Base-by-base conservation (phyloP, 2,888 invertebrate genomes). In the Brachylomia viminalis region DNA sequence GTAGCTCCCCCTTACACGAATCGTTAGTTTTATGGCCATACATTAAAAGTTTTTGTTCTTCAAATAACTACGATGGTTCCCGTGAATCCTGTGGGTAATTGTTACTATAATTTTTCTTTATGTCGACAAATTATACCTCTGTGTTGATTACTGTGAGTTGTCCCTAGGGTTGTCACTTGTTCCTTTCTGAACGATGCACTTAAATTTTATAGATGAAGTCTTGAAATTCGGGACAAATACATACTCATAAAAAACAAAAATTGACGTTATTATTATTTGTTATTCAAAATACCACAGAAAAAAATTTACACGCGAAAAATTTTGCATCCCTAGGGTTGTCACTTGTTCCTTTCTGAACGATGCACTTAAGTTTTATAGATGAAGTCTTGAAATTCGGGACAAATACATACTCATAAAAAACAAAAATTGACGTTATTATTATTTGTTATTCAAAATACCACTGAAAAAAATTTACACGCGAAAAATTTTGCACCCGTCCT, bases 61-160 rank as follows among this genome's bases (percentile, higher is more conserved):
- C 77, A 89, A 90, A 91, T 90, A 90, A 87, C 90, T 80, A 88
- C 74, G 69, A 87, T 86, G 86, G 85, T 90, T 92, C 87, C 87
- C 66, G 87, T 82, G 88, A 90, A 88, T 84, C 87, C 87, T 76
- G 59, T 70, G 54, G 80, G 87, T 91, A 92, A 93, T 91, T 92
- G 90, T 89, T 85, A 86, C 86, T 85, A 90, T 91, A 90, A 92
- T 92, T 90, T 91, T 92, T 90, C 90, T 92, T 93, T 92, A 93
- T 90, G 92, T 89, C 86, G 68, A 88, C 90, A 93, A 94, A 94
- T 94, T 94, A 93, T 89, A 93, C 79, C 75, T 64, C 65, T 33
- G 75, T 58, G 78, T 68, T 87, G 80, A 86, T 83, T 85, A 72
- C 79, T 52, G n/a, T 23, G 52, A 30, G 77, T 17, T 30, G 30